A percentile compares a stretch with the other conserved stretches of the same genome.
Conservation (phyloP, 2,888 invertebrate species). For the Electrophaes corylata region DNA sequence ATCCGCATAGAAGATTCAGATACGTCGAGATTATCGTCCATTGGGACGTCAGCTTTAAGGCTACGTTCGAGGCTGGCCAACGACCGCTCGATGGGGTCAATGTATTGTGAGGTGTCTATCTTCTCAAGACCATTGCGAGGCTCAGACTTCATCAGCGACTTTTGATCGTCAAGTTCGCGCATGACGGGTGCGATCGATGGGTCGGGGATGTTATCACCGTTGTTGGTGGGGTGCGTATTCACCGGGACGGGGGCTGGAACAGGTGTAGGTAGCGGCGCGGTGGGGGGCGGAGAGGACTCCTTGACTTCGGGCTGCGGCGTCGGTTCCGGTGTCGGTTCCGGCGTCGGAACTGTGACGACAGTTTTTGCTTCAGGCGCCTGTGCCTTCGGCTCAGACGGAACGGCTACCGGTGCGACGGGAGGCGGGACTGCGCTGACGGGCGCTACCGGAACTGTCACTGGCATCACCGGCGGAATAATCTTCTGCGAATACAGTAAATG, state of each 20-base stretch:
- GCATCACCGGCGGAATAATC: conserved; percentile 44
- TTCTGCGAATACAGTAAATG: conserved; percentile 50
- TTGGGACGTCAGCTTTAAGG: conserved; percentile 83
- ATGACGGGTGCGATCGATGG: conserved; percentile 52
- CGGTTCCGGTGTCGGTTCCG: conserved; percentile 44
- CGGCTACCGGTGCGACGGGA: conserved; percentile 43
- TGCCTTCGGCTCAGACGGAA: conserved; percentile 45
- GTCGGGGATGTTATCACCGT: conserved; percentile 46
- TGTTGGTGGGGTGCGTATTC: conserved; percentile 24
- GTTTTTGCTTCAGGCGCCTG: conserved; percentile 48
- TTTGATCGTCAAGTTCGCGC: conserved; percentile 53
- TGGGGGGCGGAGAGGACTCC: conserved; percentile 45
- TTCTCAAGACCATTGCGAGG: conserved; percentile 76
- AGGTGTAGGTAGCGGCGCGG: conserved; percentile 50
- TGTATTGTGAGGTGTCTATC: conserved; percentile 75
- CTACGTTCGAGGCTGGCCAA: conserved; percentile 88
- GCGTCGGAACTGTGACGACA: conserved; percentile 3
- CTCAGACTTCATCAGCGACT: conserved; percentile 61
- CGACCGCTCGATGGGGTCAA: conserved; percentile 89
- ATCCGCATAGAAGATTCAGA: conserved; percentile 78
- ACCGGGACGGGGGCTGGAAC: conserved; percentile 21
- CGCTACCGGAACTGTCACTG: conserved; percentile 36
- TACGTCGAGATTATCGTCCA: conserved; percentile 79
- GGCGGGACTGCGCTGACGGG: conserved; percentile 32
- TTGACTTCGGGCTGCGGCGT: conserved; percentile 42